A percentile compares a stretch with the other conserved stretches of the same genome.
Conservation (phyloP, 2,113 vertebrate species). For the Lepidothrix coronata region DNA sequence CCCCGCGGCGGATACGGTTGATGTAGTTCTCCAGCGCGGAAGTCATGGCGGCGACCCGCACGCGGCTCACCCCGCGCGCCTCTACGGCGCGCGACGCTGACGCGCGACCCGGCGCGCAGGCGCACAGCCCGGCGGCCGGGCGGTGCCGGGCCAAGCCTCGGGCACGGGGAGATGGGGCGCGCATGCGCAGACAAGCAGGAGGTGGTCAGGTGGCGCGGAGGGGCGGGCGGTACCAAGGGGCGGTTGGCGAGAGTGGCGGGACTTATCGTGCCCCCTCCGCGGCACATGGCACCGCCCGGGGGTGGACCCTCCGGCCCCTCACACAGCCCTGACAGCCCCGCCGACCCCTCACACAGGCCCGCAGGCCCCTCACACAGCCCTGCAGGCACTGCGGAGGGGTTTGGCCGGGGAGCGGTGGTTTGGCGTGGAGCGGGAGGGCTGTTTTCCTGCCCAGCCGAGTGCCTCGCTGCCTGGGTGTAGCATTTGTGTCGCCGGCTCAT, state of each 20-base stretch:
- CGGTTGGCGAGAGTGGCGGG: fast-evolving
- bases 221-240: not conserved
- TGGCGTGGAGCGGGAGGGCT: fast-evolving
- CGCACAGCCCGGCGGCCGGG: fast-evolving
- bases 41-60: constrained; percentile 59
- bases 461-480: fast-evolving
- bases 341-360: too few relatives aligned
- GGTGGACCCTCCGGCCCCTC: too few relatives aligned
- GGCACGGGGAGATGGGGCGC: fast-evolving
- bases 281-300: not conserved
- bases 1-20: constrained; percentile 74
- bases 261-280: too few relatives aligned
- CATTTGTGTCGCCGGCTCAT: too few relatives aligned
- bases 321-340: too few relatives aligned
- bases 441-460: not conserved
- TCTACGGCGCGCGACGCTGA: not conserved
- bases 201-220: fast-evolving
- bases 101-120: fast-evolving
- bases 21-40: constrained; percentile 81
- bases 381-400: too few relatives aligned
- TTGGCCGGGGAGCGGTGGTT: too few relatives aligned
- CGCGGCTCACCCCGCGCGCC: not conserved
- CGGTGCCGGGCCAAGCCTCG: fast-evolving
- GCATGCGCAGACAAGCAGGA: fast-evolving
- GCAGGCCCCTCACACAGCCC: too few relatives aligned